A percentile compares a stretch with the other conserved stretches of the same genome.
These are phyloP conservation scores for Frankliniella fusca DNA, from an alignment of 2,888 invertebrate genomes.

Conservation along the genomic window DNA sequence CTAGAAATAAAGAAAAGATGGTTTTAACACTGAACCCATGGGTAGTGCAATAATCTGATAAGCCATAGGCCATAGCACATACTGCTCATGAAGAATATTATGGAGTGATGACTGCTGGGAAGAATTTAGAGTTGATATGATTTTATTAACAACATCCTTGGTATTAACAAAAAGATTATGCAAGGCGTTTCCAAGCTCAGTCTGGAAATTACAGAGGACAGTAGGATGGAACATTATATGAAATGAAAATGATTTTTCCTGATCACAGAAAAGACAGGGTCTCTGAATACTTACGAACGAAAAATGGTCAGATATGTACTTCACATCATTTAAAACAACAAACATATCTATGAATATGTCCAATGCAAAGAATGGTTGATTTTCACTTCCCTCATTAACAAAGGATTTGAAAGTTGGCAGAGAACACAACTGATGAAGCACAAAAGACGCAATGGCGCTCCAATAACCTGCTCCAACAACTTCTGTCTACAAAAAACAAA, in stretches of 20 bases:
- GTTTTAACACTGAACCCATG: neutral
- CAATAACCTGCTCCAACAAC: neutral
- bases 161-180: neutral
- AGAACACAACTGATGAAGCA: neutral
- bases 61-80: too few relatives aligned
- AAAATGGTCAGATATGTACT: neutral
- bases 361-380: neutral
- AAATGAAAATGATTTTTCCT: neutral
- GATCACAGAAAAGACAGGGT: too few relatives aligned
- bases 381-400: neutral
- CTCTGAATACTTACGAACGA: neutral
- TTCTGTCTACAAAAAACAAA: neutral
- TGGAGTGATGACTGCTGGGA: neutral
- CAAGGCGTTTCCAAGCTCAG: neutral
- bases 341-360: constrained; percentile 1
- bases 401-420: neutral
- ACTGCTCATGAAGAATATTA: too few relatives aligned
- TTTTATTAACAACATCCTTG: neutral
- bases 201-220: neutral
- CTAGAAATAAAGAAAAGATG: neutral
- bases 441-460: neutral
- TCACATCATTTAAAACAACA: neutral
- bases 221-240: neutral
- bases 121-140: neutral
- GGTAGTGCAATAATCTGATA: too few relatives aligned